Evolutionary conservation across 2,797 vertebrate species (phyloP), one percentile per base, ranked within the genome.

Genomic region (Typhlichthys eigenmanni): DNA sequence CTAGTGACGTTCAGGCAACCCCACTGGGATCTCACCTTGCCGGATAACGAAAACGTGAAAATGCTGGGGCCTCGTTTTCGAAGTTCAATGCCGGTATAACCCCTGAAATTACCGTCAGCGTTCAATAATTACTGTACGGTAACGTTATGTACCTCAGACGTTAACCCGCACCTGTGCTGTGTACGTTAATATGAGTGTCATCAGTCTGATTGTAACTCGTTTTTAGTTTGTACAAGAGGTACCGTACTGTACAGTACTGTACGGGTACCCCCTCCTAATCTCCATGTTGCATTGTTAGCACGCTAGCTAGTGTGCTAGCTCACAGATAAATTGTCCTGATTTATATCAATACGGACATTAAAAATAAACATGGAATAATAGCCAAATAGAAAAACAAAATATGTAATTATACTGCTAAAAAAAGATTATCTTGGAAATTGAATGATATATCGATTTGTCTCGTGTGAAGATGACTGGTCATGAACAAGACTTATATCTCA

Each of bases 211-310:
- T 38, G 5, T 8, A 38, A 38, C 34, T 9, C 34, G 34, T 38
- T 38, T 38, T 38, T 38, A 38, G 34, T 38, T 38, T 38, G 34
- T 38, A 38, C 7, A 38, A 38, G 34, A 38, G 8, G 34, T 38
- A 29, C 24, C 24, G 24, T 29, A 24, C 24, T 24, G 24, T 24
- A 24, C 24, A 24, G 24, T 24, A 24, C 24, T 24, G 24, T 24
- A 24, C 24, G 24, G 24, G 24, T 24, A 24, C 12, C 62, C 54
- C n/a, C 53, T 74, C 69, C 49, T 80, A 60, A 81, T 82, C 77
- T 76, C 71, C 59, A 47, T 49, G 74, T 77, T 74, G 86, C 82
- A 90, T 90, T 91, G 88, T 90, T 89, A 91, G 88, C 88, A 3
- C 47, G 43, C 32, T 13, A 58, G 78, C 82, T 86, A 68, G 47